phyloP scores from a whole-genome alignment of 2,888 invertebrate species.

The Leptopilina myrica region DNA sequence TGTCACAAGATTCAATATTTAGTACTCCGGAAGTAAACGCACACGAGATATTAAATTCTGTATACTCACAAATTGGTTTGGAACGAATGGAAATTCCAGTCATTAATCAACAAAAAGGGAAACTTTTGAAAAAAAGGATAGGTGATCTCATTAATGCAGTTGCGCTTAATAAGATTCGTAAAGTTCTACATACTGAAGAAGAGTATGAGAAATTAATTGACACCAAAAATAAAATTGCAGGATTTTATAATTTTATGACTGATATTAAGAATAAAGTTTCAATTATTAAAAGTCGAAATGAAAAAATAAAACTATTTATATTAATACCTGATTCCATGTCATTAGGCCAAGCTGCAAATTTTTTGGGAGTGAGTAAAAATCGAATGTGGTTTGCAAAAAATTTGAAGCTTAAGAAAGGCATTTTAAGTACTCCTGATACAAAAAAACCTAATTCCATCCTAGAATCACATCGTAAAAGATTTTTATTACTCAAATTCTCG shows the following conservation, averaged over 20 bases:
- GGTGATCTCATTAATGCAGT: neutral
- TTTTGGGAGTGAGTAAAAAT: neutral
- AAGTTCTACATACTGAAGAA: conserved; percentile 8
- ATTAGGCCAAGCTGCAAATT: neutral
- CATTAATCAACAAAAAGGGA: neutral
- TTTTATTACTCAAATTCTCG: conserved; percentile 2
- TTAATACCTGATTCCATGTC: neutral
- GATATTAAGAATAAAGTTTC: conserved; percentile 1
- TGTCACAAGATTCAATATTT: neutral
- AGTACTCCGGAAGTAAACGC: neutral
- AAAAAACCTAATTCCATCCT: neutral
- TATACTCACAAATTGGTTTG: neutral
- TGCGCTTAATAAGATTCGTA: conserved; percentile 6
- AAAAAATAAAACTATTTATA: conserved; percentile 10
- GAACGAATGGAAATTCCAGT: neutral
- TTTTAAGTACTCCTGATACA: neutral
- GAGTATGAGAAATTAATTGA: conserved; percentile 10
- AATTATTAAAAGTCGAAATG: neutral
- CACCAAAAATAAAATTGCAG: neutral
- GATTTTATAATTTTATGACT: conserved; percentile 5
- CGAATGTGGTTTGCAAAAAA: neutral
- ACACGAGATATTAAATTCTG: neutral
- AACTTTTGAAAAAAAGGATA: conserved; percentile 9
- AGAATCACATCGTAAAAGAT: neutral
- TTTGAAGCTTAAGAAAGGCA: conserved; percentile 10